Percentiles rank a stretch among this genome's conserved stretches.
Conservation (phyloP, 2,113 vertebrate genomes). For the Syrrhaptes paradoxus region DNA sequence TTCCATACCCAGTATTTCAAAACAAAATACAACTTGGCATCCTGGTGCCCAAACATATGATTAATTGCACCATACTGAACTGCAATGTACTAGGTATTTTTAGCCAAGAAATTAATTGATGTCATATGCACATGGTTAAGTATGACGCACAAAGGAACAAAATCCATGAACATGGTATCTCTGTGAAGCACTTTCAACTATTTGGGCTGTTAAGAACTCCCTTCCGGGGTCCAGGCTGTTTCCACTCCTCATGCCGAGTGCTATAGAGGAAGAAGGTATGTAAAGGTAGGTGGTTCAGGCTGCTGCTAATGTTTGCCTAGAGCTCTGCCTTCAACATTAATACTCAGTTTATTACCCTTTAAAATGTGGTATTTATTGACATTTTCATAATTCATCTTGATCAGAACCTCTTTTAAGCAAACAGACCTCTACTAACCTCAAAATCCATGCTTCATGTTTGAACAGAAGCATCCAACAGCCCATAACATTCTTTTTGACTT, state of each 20-base stretch:
- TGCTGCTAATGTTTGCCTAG: neutral
- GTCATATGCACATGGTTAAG: neutral
- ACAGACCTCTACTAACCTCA: neutral
- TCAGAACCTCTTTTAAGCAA: neutral
- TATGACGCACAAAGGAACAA: neutral
- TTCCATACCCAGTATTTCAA: neutral
- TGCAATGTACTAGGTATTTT: rapidly evolving
- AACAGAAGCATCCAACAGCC: neutral
- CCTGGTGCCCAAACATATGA: neutral
- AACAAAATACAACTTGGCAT: neutral
- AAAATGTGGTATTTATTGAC: constrained; percentile 7
- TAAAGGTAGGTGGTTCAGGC: neutral
- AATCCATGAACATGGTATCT: rapidly evolving
- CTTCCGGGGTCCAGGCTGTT: neutral
- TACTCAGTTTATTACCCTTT: neutral
- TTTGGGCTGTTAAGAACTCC: neutral
- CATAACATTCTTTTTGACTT: neutral
- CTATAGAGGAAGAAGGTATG: neutral
- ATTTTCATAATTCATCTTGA: neutral
- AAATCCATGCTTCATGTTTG: neutral
- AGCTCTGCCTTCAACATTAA: neutral
- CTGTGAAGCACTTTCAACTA: neutral
- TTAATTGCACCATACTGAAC: neutral
- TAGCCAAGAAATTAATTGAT: neutral
- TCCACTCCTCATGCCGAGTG: neutral